A percentile compares a stretch with the other conserved stretches of the same genome.
phyloP scores from a whole-genome alignment of 2,888 invertebrate genomes.

The Cryptocephalus primarius region DNA sequence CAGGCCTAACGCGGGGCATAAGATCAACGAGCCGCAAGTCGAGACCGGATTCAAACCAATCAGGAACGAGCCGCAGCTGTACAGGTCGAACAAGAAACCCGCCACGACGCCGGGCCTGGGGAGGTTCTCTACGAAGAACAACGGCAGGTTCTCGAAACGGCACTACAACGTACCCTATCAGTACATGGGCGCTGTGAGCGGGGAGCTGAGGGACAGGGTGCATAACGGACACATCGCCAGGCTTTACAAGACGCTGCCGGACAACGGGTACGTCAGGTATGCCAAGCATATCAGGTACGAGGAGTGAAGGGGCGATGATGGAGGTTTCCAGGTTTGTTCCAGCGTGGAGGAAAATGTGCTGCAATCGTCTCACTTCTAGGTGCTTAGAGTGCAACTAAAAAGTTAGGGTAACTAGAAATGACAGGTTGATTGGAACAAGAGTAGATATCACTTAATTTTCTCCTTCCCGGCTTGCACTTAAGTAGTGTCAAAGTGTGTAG shows the following conservation, averaged over 20 bases:
- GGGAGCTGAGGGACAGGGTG: slow-evolving; percentile 4
- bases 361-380: too few species aligned
- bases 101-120: slow-evolving; percentile 40
- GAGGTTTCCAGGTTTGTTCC: too few species aligned
- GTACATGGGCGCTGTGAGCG: slow-evolving; percentile 7
- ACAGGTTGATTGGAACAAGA: too few species aligned
- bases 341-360: too few species aligned
- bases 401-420: too few species aligned
- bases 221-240: slow-evolving; percentile 5
- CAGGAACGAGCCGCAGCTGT: slow-evolving; percentile 24
- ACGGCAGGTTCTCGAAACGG: not conserved
- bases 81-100: slow-evolving; percentile 32
- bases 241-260: slow-evolving; percentile 15
- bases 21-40: slow-evolving; percentile 13
- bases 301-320: slow-evolving; percentile 4
- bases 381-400: too few species aligned
- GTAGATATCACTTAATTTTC: too few species aligned
- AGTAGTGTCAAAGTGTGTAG: too few species aligned
- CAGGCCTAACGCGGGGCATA: slow-evolving; percentile 9
- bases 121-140: slow-evolving; percentile 31
- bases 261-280: slow-evolving; percentile 19
- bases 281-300: slow-evolving; percentile 16
- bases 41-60: slow-evolving; percentile 27
- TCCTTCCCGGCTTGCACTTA: too few species aligned
- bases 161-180: not conserved